Evolutionary conservation across 2,797 vertebrate species (phyloP), one percentile per base, ranked within the genome.

Genomic region (Acomys russatus): DNA sequence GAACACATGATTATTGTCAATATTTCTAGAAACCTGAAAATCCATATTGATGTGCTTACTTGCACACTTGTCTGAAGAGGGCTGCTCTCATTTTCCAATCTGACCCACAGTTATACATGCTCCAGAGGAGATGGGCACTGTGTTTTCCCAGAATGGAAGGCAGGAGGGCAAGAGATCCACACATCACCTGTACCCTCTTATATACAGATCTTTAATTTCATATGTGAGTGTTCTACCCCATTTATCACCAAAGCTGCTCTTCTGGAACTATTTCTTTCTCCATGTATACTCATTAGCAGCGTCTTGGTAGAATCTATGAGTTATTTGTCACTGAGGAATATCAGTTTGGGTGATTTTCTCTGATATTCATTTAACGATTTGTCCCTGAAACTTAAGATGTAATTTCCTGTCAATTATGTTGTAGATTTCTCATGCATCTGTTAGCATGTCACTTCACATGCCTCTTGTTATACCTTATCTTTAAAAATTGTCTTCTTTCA

Each of bases 321-420:
- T 98, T 98, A 91, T 82, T 95, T 97, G 56, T 98, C 97, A 91
- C 95, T 2, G 2, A 95, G 93, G 96, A 98, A 95, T 97, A 97
- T 90, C 77, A 71, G 92, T 98, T 98, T 9, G 28, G 97, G 97
- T 98, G 97, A 89, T 94, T 97, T 98, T 98, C 83, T 97, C 63
- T 97, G 97, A 97, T 98, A 97, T 64, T 92, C 87, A 92, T 95
- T 96, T 97, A 97, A 95, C 93, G 95, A 83, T 95, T 97, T 98
- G 96, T 97, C 96, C 97, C 76, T 97, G 98, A 90, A 91, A 94
- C 97, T 98, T 95, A 92, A 94, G 88, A 91, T 97, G 97, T 98
- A 98, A 98, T 95, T 96, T 95, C 89, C 95, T 97, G 97, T 98
- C 98, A 98, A 97, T 98, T 98, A 97, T 92, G 96, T 90, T 98